These are phyloP conservation scores for Atopsyche davidsoni DNA, from an alignment of 1,140 invertebrate species.

Conservation along the genomic window DNA sequence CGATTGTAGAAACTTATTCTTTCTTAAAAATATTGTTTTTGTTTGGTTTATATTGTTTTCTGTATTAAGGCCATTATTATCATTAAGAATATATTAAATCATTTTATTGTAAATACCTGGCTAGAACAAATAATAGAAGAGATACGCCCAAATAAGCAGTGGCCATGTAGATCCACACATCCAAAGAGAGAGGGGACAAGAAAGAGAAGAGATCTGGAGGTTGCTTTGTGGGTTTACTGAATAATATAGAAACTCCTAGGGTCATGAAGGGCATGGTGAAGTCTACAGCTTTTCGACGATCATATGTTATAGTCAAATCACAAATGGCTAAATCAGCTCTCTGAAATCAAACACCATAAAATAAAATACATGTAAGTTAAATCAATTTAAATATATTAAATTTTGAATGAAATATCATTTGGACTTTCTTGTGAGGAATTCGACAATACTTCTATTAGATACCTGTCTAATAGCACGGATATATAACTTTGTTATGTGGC, in stretches of 20 bases:
- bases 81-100: no score
- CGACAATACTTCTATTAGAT: no score
- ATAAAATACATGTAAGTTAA: not conserved
- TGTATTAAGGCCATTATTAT: no score
- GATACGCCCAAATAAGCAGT: conserved; percentile 83
- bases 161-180: conserved; percentile 91
- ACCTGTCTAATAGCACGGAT: no score
- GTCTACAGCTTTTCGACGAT: conserved; percentile 76
- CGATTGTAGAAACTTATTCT: not conserved
- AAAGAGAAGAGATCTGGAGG: conserved; percentile 78
- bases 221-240: conserved; percentile 63
- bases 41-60: no score
- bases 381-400: no score
- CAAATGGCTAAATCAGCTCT: conserved; percentile 88
- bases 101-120: conserved; percentile 53
- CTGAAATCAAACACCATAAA: conserved; percentile 46
- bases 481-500: no score
- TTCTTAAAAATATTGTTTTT: not conserved
- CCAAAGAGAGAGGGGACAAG: conserved; percentile 76
- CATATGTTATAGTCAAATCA: conserved; percentile 87
- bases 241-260: conserved; percentile 74
- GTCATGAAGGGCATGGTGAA: conserved; percentile 88
- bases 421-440: no score
- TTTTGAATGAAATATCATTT: no score
- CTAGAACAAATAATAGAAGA: conserved; percentile 74